phyloP scores from a whole-genome alignment of 2,113 vertebrate genomes.

The Actinemys pallida region DNA sequence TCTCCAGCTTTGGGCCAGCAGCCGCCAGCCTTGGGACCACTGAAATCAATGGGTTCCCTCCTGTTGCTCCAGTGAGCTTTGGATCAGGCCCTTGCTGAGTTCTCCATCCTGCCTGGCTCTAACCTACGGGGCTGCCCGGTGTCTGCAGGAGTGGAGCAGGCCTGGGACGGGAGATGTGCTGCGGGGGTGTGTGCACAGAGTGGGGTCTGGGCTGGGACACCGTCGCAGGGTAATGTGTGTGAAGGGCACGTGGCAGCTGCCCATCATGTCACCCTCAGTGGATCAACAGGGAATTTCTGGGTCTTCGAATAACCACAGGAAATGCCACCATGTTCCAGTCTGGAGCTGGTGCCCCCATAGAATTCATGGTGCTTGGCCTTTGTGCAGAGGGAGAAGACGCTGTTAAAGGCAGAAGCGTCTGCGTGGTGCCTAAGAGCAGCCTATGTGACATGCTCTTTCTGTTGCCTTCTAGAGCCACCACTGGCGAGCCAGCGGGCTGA shows the following conservation, averaged over 20 bases:
- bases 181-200: neutral
- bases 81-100: neutral
- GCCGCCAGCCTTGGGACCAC: neutral
- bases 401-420: neutral
- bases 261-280: neutral
- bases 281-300: neutral
- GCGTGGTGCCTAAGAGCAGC: neutral
- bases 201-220: neutral
- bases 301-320: neutral
- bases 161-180: too few relatives aligned
- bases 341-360: neutral
- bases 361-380: neutral
- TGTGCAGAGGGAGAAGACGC: neutral
- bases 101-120: neutral
- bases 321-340: neutral
- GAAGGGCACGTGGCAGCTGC: neutral
- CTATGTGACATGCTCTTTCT: neutral
- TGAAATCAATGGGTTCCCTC: neutral
- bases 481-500: constrained; percentile 75
- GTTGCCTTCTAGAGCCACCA: constrained; percentile 79
- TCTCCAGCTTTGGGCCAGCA: neutral
- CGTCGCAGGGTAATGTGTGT: neutral
- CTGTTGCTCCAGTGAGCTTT: neutral
- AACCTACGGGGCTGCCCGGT: too few relatives aligned
- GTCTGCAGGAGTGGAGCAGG: neutral